phyloP scores from a whole-genome alignment of 2,113 vertebrate species.

The Ariopsis seemanni region DNA sequence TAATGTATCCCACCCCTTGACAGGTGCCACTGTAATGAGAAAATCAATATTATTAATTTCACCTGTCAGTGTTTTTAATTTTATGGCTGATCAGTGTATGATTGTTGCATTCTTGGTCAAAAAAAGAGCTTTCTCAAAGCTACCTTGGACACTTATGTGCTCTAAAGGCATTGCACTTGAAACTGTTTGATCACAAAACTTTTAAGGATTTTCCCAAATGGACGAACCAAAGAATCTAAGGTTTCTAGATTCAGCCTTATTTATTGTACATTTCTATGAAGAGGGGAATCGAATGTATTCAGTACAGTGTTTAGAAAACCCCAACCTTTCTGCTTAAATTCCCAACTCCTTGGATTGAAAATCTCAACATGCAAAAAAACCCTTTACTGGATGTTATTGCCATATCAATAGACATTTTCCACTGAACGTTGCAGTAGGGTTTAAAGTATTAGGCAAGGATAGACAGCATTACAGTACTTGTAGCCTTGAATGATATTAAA shows the following conservation, averaged over 20 bases:
- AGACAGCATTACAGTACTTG: not conserved
- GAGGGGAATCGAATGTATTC: constrained; percentile 58
- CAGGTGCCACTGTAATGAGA: no score
- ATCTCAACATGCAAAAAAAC: not conserved
- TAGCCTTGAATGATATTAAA: constrained; percentile 18
- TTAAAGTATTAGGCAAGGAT: not conserved
- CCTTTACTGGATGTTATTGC: not conserved
- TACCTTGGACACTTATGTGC: not conserved
- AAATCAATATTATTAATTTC: no score
- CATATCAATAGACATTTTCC: not conserved
- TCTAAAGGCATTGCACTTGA: not conserved
- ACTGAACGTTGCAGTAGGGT: not conserved
- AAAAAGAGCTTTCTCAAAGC: not conserved
- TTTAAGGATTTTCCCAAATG: not conserved
- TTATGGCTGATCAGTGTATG: not conserved
- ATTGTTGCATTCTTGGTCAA: not conserved
- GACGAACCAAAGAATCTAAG: not conserved
- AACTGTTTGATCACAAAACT: not conserved
- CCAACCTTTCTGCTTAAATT: not conserved
- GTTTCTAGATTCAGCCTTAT: not conserved
- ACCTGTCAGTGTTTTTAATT: no score
- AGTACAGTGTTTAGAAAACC: not conserved
- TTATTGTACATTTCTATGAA: constrained; percentile 55
- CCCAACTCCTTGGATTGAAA: not conserved
- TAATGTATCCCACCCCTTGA: no score